Base-by-base conservation (phyloP, 2,888 invertebrate species). In the Griposia aprilina region DNA sequence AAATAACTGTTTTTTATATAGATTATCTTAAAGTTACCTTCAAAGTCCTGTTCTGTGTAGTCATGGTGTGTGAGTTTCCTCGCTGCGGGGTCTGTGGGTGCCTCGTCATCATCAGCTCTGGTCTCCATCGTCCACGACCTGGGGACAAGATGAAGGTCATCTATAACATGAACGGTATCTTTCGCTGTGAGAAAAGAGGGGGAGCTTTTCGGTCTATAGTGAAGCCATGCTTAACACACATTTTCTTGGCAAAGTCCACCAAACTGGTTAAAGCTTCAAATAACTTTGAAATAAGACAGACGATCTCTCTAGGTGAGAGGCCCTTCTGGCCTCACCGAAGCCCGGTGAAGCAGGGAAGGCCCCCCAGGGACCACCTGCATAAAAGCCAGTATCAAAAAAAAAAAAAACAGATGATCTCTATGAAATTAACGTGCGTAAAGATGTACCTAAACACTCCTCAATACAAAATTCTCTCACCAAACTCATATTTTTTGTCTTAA, bases 21-120 rank as follows among this genome's bases (percentile, higher is more conserved):
- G n/a, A n/a, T n/a, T n/a, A n/a, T n/a, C n/a, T n/a, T n/a, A n/a
- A n/a, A 52, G 6, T 69, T 69, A 98, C 99, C 99, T 98, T 99
- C 98, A 94, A 98, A 99, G 95, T 99, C 99, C 92, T 98, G 98
- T 93, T 99, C 98, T 78, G 98, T 98, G 94, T 98, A 98, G 91
- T 98, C 98, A 93, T 98, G 98, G 91, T 98, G 98, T 57, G 97
- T 97, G 78, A 97, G 97, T 91, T 98, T 98, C 91, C 98, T 97
- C 77, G 98, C 98, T 80, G 98, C 98, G 36, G 99, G 99, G 95
- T 99, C 99, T 91, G 98, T 98, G 3, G 99, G 98, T 26, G 98
- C 98, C 95, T 98, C 99, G 90, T 98, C 98, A 91, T 97, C 96
- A 83, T 97, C 96, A 88, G 93, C 92, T 87, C 96, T 92, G 26